Percentiles rank a stretch among this genome's conserved stretches.
Evolutionary conservation across 2,797 vertebrate genomes (phyloP).

Genomic region (Distichodus sexfasciatus): DNA sequence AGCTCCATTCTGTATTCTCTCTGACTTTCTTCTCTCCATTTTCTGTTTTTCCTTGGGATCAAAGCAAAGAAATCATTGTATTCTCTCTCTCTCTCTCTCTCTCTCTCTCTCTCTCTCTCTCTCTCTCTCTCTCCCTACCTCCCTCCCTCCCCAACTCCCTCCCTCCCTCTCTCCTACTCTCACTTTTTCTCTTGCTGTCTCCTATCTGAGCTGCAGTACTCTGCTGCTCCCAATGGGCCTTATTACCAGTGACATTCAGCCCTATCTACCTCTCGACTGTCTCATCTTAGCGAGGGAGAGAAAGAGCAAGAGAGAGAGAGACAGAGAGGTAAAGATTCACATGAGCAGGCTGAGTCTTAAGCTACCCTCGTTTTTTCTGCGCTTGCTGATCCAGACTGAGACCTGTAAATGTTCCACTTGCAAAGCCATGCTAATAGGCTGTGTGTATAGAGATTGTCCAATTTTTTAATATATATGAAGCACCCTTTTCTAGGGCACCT

Average conservation of each 20-base stretch:
- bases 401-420: slow-evolving; percentile 8
- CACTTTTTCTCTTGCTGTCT: slow-evolving; percentile 26
- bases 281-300: slow-evolving; percentile 31
- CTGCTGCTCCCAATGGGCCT: slow-evolving; percentile 40
- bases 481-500: neutral
- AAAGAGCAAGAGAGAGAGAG: slow-evolving; percentile 19
- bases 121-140: neutral
- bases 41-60: slow-evolving; percentile 1
- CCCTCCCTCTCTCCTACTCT: neutral
- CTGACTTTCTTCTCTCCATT: neutral
- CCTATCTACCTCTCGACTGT: slow-evolving; percentile 40
- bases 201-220: slow-evolving; percentile 22
- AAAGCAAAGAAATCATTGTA: slow-evolving; percentile 4
- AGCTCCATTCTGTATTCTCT: neutral
- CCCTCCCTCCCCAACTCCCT: neutral
- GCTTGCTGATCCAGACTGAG: slow-evolving; percentile 32
- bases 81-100: neutral
- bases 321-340: slow-evolving; percentile 32
- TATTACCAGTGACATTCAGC: slow-evolving; percentile 47
- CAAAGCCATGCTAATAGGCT: slow-evolving; percentile 29
- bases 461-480: slow-evolving; percentile 22
- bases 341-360: slow-evolving; percentile 38
- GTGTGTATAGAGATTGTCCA: slow-evolving; percentile 2
- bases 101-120: neutral
- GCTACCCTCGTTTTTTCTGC: slow-evolving; percentile 25